Conservation (phyloP, 2,888 invertebrate genomes). For the Drosophila mulleri region DNA sequence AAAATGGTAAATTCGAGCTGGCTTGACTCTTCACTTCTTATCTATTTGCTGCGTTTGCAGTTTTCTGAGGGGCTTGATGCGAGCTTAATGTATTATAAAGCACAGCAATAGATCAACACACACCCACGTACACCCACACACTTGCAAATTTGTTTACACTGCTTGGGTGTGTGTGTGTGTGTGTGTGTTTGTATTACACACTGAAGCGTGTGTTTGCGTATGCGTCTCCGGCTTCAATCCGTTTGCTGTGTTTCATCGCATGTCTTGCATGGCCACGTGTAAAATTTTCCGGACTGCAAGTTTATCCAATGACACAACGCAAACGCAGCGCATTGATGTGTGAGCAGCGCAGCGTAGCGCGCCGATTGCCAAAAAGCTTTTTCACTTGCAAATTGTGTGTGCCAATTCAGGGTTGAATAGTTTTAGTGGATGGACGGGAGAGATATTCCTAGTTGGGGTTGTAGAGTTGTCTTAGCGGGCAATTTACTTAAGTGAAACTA, state of each 20-base stretch:
- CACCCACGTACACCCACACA: background rate
- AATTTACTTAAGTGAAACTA: background rate
- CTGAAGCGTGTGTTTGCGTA: constrained; percentile 9
- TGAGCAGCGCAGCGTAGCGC: constrained; percentile 12
- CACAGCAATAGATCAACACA: constrained; percentile 29
- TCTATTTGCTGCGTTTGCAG: constrained; percentile 22
- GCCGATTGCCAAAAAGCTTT: constrained; percentile 27
- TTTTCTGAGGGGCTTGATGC: constrained; percentile 20
- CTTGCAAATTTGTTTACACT: constrained; percentile 30
- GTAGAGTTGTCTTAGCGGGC: background rate
- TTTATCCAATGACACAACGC: constrained; percentile 34
- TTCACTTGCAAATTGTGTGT: constrained; percentile 14
- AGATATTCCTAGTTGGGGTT: background rate
- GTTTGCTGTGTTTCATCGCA: constrained; percentile 16
- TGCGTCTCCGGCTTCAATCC: constrained; percentile 13
- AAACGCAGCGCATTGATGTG: constrained; percentile 21
- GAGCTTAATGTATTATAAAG: constrained; percentile 48
- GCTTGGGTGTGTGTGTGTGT: constrained; percentile 4
- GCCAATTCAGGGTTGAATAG: constrained; percentile 20
- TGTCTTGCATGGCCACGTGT: constrained; percentile 27
- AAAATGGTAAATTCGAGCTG: background rate
- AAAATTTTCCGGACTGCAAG: constrained; percentile 26
- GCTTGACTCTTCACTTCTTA: constrained; percentile 3
- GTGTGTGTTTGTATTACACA: constrained; percentile 4
- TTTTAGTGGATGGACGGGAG: background rate